Evolutionary conservation across 2,797 vertebrate species (phyloP).

Genomic region (Novumbra hubbsi): DNA sequence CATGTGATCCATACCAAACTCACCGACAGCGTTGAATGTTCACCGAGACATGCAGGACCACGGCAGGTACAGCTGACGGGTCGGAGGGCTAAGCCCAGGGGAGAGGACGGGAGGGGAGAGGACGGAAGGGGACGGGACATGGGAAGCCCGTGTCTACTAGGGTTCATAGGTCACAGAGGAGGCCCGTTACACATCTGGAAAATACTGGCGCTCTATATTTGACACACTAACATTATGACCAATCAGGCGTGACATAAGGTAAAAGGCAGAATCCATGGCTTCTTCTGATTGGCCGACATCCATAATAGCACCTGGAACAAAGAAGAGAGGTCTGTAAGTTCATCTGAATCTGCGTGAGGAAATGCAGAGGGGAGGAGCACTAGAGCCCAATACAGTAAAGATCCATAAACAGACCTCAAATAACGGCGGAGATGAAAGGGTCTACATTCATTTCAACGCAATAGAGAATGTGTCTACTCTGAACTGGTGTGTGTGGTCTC

Average conservation of each 20-base stretch:
- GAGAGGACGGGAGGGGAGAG: conserved; percentile 7
- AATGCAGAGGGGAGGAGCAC: neutral
- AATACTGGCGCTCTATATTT: neutral
- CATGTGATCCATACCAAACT: conserved; percentile 91
- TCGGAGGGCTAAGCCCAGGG: conserved; percentile 14
- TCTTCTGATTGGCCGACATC: conserved; percentile 9
- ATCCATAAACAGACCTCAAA: neutral
- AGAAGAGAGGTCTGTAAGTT: neutral
- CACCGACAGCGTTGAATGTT: conserved; percentile 99
- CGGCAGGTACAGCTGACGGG: conserved; percentile 48
- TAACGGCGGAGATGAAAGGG: neutral
- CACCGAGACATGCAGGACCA: conserved; percentile 76
- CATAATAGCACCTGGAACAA: conserved; percentile 60
- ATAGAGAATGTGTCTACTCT: neutral
- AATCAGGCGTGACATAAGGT: conserved; percentile 13
- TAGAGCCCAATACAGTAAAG: neutral
- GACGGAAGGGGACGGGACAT: neutral
- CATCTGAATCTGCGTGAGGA: neutral
- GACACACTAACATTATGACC: neutral
- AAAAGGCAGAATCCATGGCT: neutral
- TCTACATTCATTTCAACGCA: neutral
- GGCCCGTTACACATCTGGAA: neutral
- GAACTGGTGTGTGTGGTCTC: neutral
- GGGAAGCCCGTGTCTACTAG: neutral
- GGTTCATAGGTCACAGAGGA: neutral